phyloP scores from a whole-genome alignment of 2,113 vertebrate species.

The Calonectris borealis region DNA sequence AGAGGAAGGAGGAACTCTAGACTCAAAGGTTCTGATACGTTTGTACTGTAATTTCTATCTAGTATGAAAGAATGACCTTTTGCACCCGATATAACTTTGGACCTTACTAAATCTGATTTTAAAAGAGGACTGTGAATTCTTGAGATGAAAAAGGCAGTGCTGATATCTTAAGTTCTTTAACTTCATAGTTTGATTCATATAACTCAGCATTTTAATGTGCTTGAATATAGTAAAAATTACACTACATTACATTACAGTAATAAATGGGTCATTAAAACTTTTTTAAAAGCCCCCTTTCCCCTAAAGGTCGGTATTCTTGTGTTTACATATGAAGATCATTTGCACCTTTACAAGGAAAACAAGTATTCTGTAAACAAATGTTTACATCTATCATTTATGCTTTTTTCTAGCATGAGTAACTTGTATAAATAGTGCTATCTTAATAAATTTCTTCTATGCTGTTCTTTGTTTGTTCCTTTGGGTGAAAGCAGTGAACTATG shows the following conservation, averaged over 20 bases:
- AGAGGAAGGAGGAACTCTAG: neutral
- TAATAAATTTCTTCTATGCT: slow-evolving; percentile 69
- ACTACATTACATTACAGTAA: slow-evolving; percentile 37
- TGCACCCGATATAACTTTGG: slow-evolving; percentile 13
- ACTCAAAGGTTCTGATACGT: neutral
- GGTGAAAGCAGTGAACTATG: neutral
- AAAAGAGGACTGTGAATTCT: slow-evolving; percentile 29
- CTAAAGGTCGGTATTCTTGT: slow-evolving; percentile 68
- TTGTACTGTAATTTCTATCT: slow-evolving; percentile 34
- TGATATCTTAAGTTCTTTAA: slow-evolving; percentile 35
- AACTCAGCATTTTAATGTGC: slow-evolving; percentile 50
- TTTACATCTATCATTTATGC: slow-evolving; percentile 84
- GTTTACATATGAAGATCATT: slow-evolving; percentile 82
- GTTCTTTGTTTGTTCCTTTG: slow-evolving; percentile 44
- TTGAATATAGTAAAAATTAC: slow-evolving; percentile 61
- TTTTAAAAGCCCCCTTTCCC: slow-evolving; percentile 37
- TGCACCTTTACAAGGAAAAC: slow-evolving; percentile 81
- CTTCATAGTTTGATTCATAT: slow-evolving; percentile 42
- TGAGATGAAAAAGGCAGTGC: slow-evolving; percentile 37
- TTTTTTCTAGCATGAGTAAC: slow-evolving; percentile 88
- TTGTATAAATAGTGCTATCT: slow-evolving; percentile 82
- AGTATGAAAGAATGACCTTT: slow-evolving; percentile 10
- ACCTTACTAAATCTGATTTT: slow-evolving; percentile 44
- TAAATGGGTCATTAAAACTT: slow-evolving; percentile 53
- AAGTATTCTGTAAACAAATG: slow-evolving; percentile 82